Evolutionary conservation across 2,797 vertebrate species (phyloP).

Genomic region (Sarcoramphus papa): DNA sequence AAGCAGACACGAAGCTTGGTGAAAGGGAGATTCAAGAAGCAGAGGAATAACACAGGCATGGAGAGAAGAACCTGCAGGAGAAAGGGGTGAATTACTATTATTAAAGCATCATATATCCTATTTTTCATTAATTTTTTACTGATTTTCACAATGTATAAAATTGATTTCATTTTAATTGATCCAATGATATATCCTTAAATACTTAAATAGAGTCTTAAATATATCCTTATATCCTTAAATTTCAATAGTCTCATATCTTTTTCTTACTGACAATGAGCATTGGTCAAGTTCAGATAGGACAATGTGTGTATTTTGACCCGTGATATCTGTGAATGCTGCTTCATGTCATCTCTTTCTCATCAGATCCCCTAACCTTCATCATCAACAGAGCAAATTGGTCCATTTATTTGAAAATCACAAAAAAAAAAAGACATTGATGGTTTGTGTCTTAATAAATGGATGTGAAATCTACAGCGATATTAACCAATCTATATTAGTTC

Average conservation of each 20-base stretch:
- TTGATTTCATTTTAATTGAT: neutral
- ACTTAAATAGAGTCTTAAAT: neutral
- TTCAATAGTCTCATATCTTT: neutral
- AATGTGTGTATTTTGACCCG: neutral
- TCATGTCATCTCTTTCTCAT: neutral
- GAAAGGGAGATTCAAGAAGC: neutral
- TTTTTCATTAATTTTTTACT: neutral
- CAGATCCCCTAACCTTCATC: neutral
- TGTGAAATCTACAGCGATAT: neutral
- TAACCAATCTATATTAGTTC: neutral
- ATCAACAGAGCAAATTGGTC: neutral
- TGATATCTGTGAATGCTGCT: neutral
- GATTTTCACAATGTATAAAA: neutral
- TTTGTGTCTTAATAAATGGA: neutral
- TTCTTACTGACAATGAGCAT: neutral
- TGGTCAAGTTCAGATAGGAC: neutral
- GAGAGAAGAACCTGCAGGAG: neutral
- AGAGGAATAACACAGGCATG: neutral
- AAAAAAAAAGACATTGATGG: neutral
- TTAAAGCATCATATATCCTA: neutral
- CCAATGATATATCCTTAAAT: neutral
- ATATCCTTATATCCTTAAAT: neutral
- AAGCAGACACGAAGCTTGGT: neutral
- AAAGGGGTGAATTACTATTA: neutral
- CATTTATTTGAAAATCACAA: neutral